Evolutionary conservation across 2,888 invertebrate genomes (phyloP).

Genomic region (Platerodrilus igneus): DNA sequence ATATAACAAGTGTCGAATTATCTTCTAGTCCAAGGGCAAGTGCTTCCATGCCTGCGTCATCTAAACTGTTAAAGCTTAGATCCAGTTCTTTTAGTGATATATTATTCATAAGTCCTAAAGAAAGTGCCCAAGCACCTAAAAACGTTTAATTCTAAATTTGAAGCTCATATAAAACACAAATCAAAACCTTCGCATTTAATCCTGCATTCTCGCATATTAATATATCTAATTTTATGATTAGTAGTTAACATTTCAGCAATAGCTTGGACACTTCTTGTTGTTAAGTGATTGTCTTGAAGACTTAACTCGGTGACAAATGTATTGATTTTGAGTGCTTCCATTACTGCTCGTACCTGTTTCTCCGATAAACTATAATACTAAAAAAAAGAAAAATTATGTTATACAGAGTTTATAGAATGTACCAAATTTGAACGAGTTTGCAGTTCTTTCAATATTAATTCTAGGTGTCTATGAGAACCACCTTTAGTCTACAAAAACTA

Average conservation of each 20-base stretch:
- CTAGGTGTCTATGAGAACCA: too few species aligned
- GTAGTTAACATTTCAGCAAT: conserved; percentile 43
- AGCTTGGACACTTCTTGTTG: conserved; percentile 40
- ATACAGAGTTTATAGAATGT: too few species aligned
- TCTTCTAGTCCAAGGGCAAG: conserved; percentile 40
- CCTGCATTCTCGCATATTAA: conserved; percentile 47
- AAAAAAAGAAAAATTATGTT: too few species aligned
- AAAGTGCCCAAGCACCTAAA: conserved; percentile 42
- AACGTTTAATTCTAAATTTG: too few species aligned
- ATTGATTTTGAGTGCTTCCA: conserved; percentile 41
- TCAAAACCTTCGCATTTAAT: conserved; percentile 42
- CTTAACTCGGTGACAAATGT: conserved; percentile 37
- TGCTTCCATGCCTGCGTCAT: conserved; percentile 44
- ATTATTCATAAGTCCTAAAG: conserved; percentile 40
- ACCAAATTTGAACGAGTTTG: too few species aligned
- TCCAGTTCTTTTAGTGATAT: conserved; percentile 42
- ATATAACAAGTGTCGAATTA: conserved; percentile 39
- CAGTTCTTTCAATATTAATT: too few species aligned
- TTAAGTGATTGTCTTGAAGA: conserved; percentile 47
- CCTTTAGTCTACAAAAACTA: too few species aligned
- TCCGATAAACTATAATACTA: conserved; percentile 43
- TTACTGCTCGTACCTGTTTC: conserved; percentile 42
- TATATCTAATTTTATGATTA: conserved; percentile 39
- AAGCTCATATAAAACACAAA: conserved; percentile 3
- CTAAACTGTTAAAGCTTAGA: conserved; percentile 48